These are phyloP conservation scores for Scaptomyza caliginosa DNA, from an alignment of 2,888 invertebrate genomes.

Conservation along the genomic window DNA sequence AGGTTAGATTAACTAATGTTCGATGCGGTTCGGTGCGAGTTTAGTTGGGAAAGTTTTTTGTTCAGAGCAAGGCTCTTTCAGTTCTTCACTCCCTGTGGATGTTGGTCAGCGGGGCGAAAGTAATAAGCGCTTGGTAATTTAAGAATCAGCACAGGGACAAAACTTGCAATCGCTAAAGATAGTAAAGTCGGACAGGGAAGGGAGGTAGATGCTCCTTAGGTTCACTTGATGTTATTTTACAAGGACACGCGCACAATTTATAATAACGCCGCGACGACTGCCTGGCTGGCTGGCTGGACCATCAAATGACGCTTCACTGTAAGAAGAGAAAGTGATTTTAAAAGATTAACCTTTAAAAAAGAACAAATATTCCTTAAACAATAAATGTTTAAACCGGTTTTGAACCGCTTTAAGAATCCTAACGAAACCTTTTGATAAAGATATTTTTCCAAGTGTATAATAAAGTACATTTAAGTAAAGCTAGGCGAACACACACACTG, in stretches of 20 bases:
- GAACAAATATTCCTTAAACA: too few species aligned
- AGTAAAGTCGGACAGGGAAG: not conserved
- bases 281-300: slow-evolving; percentile 21
- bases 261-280: slow-evolving; percentile 62
- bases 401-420: too few species aligned
- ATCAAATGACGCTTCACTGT: slow-evolving; percentile 38
- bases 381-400: too few species aligned
- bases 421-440: too few species aligned
- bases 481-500: slow-evolving; percentile 41
- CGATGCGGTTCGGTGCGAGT: not conserved
- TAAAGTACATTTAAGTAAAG: slow-evolving; percentile 24
- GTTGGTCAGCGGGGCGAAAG: slow-evolving; percentile 23
- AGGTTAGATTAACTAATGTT: not conserved
- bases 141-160: slow-evolving; percentile 58
- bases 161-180: slow-evolving; percentile 33
- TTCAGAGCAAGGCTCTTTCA: too few species aligned
- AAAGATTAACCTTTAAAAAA: not conserved
- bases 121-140: slow-evolving; percentile 73
- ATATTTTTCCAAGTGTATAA: not conserved
- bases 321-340: not conserved
- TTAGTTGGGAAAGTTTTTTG: too few species aligned
- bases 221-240: slow-evolving; percentile 78
- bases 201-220: slow-evolving; percentile 26
- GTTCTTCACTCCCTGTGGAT: too few species aligned
- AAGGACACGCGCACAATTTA: slow-evolving; percentile 79